Evolutionary conservation across 2,888 invertebrate genomes (phyloP).

Genomic region (Calameuta pallipes): DNA sequence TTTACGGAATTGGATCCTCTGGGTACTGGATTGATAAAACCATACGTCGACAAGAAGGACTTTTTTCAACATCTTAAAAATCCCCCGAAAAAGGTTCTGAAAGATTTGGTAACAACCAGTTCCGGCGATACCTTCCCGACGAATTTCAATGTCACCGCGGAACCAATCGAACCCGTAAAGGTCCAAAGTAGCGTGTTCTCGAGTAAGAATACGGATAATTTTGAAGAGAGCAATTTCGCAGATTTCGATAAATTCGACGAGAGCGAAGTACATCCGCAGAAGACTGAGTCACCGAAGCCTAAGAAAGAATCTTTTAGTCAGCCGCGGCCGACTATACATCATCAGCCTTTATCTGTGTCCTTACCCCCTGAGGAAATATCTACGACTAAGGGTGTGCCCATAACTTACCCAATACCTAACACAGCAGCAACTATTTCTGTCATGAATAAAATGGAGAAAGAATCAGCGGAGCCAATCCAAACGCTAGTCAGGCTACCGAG

Average conservation of each 20-base stretch:
- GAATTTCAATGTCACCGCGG: conserved; percentile 51
- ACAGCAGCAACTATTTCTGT: conserved; percentile 4
- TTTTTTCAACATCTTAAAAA: conserved; percentile 96
- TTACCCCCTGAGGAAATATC: conserved; percentile 73
- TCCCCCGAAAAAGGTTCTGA: conserved; percentile 91
- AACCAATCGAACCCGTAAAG: conserved; percentile 46
- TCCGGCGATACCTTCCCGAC: conserved; percentile 59
- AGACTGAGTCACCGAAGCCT: conserved; percentile 24
- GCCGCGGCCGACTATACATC: conserved; percentile 57
- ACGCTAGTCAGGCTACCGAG: conserved; percentile 61
- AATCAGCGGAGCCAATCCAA: conserved; percentile 45
- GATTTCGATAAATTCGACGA: conserved; percentile 51
- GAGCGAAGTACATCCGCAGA: conserved; percentile 5
- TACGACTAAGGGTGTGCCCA: conserved; percentile 51
- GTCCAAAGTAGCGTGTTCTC: conserved; percentile 34
- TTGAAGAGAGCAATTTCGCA: conserved; percentile 67
- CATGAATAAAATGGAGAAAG: conserved; percentile 31
- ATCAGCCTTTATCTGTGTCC: conserved; percentile 77
- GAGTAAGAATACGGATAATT: conserved; percentile 70
- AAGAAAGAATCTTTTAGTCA: conserved; percentile 31
- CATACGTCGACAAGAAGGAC: conserved; percentile 95
- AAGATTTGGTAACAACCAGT: conserved; percentile 76
- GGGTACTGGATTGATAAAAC: conserved; percentile 90
- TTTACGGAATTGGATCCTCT: conserved; percentile 94
- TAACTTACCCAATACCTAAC: conserved; percentile 4